Evolutionary conservation across 2,888 invertebrate genomes (phyloP).

Genomic region (Chesias legatella): DNA sequence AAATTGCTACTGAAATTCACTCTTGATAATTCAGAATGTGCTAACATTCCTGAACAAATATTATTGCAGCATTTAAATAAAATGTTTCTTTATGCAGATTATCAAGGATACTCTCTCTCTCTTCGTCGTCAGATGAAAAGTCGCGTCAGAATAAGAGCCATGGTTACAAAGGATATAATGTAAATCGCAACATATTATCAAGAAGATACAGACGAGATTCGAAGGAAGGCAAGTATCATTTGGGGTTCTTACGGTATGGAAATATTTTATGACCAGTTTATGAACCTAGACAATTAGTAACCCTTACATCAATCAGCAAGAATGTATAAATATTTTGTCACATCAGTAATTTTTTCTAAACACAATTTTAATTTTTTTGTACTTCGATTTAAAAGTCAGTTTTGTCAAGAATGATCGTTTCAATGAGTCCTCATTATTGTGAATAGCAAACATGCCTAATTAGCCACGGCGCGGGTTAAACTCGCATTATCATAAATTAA

Average conservation of each 20-base stretch:
- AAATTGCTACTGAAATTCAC: no score
- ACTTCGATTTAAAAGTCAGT: no score
- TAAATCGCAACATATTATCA: constrained; percentile 29
- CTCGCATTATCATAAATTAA: no score
- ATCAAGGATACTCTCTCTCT: constrained; percentile 40
- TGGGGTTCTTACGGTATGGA: constrained; percentile 9
- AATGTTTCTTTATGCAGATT: constrained; percentile 37
- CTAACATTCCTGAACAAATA: no score
- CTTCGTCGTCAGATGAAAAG: constrained; percentile 27
- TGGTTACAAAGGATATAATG: constrained; percentile 44
- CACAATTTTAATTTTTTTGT: no score
- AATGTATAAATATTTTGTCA: constrained; percentile 2
- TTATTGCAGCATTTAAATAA: no score
- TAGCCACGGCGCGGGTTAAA: no score
- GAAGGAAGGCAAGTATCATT: constrained; percentile 44
- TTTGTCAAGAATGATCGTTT: no score
- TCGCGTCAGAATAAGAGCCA: constrained; percentile 21
- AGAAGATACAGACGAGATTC: constrained; percentile 42
- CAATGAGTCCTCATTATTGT: no score
- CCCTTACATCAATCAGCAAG: constrained; percentile 5
- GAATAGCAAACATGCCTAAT: no score
- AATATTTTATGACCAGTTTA: constrained; percentile 20
- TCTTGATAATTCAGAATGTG: no score
- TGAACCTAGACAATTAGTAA: constrained; percentile 1
- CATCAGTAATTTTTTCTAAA: no score